phyloP scores from a whole-genome alignment of 2,797 vertebrate species.

The Cuculus canorus region DNA sequence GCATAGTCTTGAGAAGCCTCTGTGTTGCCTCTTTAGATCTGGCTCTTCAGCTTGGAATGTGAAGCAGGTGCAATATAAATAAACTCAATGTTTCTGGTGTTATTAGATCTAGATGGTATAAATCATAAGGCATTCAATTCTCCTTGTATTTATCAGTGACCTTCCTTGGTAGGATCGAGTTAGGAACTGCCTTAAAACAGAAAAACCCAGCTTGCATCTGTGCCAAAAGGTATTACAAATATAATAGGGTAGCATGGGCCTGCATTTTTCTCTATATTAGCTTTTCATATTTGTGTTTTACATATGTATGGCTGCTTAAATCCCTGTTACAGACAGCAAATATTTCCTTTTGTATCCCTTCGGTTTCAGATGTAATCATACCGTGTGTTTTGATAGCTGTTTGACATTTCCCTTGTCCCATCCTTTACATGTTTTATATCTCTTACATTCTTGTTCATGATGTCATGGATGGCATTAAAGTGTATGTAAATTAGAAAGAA shows the following conservation, averaged over 20 bases:
- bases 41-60: not conserved
- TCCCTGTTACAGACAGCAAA: not conserved
- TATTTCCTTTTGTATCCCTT: not conserved
- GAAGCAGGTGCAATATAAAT: slow-evolving; percentile 13
- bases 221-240: not conserved
- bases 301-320: not conserved
- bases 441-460: not conserved
- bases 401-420: not conserved
- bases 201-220: not conserved
- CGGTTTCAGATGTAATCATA: not conserved
- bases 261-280: not conserved
- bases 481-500: not conserved
- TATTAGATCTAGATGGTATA: not conserved
- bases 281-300: not conserved
- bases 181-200: not conserved
- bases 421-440: not conserved
- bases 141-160: not conserved
- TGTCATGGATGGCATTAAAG: not conserved
- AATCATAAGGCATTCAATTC: not conserved
- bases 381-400: not conserved
- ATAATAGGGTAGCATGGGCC: not conserved
- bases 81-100: not conserved
- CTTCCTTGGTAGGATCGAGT: not conserved
- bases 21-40: not conserved
- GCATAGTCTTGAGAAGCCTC: not conserved